phyloP scores from a whole-genome alignment of 2,113 vertebrate species.

The Colossoma macropomum region DNA sequence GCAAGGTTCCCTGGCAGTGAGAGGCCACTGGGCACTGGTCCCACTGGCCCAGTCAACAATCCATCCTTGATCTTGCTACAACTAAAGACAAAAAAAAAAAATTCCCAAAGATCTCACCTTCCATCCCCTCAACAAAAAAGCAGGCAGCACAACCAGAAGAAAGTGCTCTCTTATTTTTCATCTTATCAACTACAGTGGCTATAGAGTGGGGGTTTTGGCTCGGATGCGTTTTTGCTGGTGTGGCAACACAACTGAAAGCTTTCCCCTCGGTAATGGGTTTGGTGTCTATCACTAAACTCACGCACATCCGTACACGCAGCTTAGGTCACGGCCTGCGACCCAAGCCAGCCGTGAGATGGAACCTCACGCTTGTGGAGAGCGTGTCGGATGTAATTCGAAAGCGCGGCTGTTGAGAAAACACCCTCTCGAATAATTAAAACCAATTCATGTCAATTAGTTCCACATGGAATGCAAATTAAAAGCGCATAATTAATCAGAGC shows the following conservation, averaged over 20 bases:
- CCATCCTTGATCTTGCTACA: too few relatives aligned
- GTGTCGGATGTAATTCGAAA: constrained; percentile 48
- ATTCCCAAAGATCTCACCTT: too few relatives aligned
- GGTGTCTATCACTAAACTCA: not conserved
- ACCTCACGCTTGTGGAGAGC: not conserved
- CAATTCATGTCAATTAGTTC: constrained; percentile 63
- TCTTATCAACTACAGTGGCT: not conserved
- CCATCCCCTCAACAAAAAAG: too few relatives aligned
- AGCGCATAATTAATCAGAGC: constrained; percentile 58
- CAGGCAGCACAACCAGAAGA: not conserved
- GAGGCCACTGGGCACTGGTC: too few relatives aligned
- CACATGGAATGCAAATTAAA: constrained; percentile 64
- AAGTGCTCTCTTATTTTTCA: not conserved
- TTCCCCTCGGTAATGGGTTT: not conserved
- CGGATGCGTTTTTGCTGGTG: not conserved
- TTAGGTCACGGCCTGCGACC: not conserved
- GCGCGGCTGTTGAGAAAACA: constrained; percentile 36
- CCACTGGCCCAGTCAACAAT: too few relatives aligned
- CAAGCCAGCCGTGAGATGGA: not conserved
- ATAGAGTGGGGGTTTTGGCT: not conserved
- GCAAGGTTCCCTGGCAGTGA: too few relatives aligned
- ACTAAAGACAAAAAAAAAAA: too few relatives aligned
- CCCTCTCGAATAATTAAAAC: constrained; percentile 58
- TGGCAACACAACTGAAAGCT: not conserved
- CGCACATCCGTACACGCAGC: not conserved